Evolutionary conservation across 2,888 invertebrate genomes (phyloP).

Genomic region (Phortica okadai): DNA sequence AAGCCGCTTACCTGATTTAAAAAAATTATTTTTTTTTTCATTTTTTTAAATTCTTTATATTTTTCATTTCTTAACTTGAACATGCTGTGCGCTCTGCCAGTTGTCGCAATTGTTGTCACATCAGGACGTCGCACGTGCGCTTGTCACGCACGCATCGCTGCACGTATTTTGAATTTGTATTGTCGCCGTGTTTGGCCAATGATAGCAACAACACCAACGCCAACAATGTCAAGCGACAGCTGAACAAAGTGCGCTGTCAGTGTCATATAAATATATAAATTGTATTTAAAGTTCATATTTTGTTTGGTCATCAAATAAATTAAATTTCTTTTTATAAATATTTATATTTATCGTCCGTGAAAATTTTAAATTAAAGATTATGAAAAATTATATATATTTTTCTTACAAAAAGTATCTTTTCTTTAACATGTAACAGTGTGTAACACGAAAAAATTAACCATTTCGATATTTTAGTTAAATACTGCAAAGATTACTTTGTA

Average conservation of each 20-base stretch:
- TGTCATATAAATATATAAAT: not conserved
- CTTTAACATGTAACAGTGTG: too few relatives aligned
- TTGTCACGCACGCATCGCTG: not conserved
- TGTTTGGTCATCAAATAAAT: too few relatives aligned
- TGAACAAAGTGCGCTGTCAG: not conserved
- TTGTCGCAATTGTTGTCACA: not conserved
- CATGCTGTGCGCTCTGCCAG: not conserved
- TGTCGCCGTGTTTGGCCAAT: not conserved
- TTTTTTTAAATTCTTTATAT: not conserved
- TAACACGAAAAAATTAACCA: too few relatives aligned
- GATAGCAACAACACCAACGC: not conserved
- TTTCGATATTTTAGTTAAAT: too few relatives aligned
- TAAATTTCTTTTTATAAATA: too few relatives aligned
- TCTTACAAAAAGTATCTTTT: too few relatives aligned
- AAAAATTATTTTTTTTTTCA: not conserved
- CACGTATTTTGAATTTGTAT: not conserved
- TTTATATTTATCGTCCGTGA: too few relatives aligned
- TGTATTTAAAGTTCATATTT: too few relatives aligned
- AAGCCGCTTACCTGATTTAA: not conserved
- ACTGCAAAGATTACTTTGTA: too few relatives aligned
- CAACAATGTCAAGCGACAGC: not conserved
- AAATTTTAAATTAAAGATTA: too few relatives aligned
- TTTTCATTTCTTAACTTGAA: not conserved
- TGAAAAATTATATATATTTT: too few relatives aligned
- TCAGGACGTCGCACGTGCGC: slow-evolving; percentile 11